phyloP scores from a whole-genome alignment of 1,140 invertebrate genomes.

The Ostrea denselamellosa region DNA sequence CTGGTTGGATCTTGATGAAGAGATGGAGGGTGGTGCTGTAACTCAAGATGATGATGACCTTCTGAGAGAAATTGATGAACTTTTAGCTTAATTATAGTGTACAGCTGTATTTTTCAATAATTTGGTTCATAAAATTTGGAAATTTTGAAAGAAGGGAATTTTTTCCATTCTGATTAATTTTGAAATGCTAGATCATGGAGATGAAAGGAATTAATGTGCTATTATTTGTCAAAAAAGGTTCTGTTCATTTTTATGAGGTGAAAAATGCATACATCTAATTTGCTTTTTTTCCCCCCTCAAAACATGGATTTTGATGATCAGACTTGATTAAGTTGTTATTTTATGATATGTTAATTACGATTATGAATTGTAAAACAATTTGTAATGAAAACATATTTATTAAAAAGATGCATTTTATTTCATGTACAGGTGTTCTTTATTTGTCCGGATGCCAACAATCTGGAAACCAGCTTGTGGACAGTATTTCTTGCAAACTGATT shows the following conservation, averaged over 20 bases:
- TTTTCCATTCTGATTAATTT: background rate
- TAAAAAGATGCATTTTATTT: no score
- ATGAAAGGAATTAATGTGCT: background rate
- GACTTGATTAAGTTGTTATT: background rate
- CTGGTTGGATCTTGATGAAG: slow-evolving; percentile 28
- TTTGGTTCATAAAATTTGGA: no score
- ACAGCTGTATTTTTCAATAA: background rate
- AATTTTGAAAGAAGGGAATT: no score
- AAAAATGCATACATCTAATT: background rate
- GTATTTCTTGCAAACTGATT: no score
- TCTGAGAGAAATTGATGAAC: slow-evolving; percentile 42
- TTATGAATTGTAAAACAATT: no score
- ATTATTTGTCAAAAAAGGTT: background rate
- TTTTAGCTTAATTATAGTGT: slow-evolving; percentile 18
- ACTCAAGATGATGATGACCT: slow-evolving; percentile 41
- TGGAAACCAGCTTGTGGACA: no score
- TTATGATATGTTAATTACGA: no score
- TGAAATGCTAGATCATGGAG: background rate
- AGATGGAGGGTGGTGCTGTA: background rate
- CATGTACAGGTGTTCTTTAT: no score
- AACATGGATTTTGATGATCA: background rate
- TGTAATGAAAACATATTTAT: no score
- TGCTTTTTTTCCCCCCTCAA: background rate
- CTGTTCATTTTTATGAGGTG: background rate
- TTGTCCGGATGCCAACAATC: no score